phyloP scores from a whole-genome alignment of 2,797 vertebrate genomes.

The Orestias chungarensis region DNA sequence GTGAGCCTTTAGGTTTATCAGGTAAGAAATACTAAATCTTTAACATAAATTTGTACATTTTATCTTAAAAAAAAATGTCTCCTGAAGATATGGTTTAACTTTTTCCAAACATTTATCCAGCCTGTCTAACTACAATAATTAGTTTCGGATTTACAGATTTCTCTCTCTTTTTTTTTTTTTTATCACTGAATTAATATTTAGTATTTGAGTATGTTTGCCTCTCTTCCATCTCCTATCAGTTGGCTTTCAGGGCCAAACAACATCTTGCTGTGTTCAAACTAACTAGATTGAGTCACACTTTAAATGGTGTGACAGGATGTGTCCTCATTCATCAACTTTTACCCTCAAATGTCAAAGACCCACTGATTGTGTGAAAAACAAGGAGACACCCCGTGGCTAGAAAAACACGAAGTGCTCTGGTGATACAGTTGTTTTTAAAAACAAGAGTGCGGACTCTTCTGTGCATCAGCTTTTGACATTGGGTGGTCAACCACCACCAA shows the following conservation, averaged over 20 bases:
- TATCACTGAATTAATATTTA: too few relatives aligned
- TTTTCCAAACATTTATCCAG: not conserved
- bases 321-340: not conserved
- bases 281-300: not conserved
- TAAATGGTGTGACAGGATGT: slow-evolving; percentile 7
- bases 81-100: not conserved
- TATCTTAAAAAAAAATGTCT: not conserved
- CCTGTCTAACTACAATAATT: not conserved
- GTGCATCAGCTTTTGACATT: not conserved
- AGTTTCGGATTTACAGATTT: not conserved
- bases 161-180: not conserved
- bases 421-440: not conserved
- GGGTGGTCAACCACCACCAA: not conserved
- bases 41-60: not conserved
- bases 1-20: not conserved
- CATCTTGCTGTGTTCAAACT: not conserved
- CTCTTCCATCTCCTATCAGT: not conserved
- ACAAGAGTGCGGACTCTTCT: not conserved
- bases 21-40: not conserved
- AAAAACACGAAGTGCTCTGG: not conserved
- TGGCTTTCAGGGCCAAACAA: not conserved
- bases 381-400: not conserved
- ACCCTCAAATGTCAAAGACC: not conserved
- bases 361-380: not conserved
- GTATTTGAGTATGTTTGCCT: not conserved